Evolutionary conservation across 2,888 invertebrate species (phyloP), one percentile per base, ranked within the genome.

Genomic region (Achlya flavicornis): DNA sequence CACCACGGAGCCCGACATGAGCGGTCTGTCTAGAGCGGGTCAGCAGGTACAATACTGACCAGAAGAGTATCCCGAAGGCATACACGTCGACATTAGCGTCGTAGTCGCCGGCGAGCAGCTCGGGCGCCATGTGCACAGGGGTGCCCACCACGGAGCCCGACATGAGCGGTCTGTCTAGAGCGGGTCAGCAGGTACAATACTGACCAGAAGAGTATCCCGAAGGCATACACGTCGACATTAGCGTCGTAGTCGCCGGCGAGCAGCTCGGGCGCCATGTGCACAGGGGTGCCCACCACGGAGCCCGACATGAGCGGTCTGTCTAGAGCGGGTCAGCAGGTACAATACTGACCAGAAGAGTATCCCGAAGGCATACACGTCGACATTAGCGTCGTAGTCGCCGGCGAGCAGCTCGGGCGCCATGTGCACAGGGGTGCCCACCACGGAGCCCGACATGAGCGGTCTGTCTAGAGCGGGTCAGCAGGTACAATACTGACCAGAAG

Each of bases 81-180:
- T 98, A 98, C 0, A 98, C 97, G 80, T 98, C 98, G 10, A 98
- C 98, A 67, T 96, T 96, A 68, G 96, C 96, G 82, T 97, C 97
- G 79, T 98, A 98, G 68, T 95, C 95, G 0, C 97, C 97, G 14
- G 95, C 95, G 66, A 98, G 94, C 62, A 98, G 93, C 86, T 98
- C 98, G 0, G 98, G 98, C 12, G 98, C 98, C 98, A 98, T 98
- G 87, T 98, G 98, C 66, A 97, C 97, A 0, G 98, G 98, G 4
- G 97, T 97, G 59, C 97, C 98, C 33, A 98, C 98, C 67, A 98
- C 96, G 69, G 97, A 97, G 46, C 98, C 98, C 0, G 97, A 97
- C 95, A 98, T 97, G 95, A 98, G 97, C 1, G 98, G n/a, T n/a
- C n/a, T n/a, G n/a, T n/a, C n/a, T n/a, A n/a, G n/a, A n/a, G n/a